Conservation (phyloP, 2,888 invertebrate species). For the Dasypogon diadema region DNA sequence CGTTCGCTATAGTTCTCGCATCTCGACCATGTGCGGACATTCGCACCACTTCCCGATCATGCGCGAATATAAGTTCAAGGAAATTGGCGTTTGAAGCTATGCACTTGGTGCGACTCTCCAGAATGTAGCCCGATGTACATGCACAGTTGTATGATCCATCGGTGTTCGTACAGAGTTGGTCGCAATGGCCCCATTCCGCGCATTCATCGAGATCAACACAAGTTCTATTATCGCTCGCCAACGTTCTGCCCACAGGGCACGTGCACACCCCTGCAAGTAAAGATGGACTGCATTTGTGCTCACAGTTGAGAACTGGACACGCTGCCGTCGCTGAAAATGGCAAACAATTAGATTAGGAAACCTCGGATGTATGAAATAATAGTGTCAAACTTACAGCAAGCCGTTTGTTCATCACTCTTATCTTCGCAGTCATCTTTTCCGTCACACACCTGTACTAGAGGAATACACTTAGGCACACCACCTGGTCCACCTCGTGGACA, state of each 20-base stretch:
- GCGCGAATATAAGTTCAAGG: constrained; percentile 77
- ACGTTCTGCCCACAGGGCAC: constrained; percentile 86
- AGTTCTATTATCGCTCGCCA: constrained; percentile 85
- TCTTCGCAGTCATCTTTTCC: constrained; percentile 92
- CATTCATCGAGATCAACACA: constrained; percentile 95
- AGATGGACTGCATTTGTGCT: constrained; percentile 91
- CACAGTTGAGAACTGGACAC: constrained; percentile 88
- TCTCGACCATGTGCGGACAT: constrained; percentile 78
- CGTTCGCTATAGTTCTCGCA: constrained; percentile 78
- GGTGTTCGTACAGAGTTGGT: constrained; percentile 92
- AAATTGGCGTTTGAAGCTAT: constrained; percentile 73
- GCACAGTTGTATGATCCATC: constrained; percentile 87
- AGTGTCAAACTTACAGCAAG: constrained; percentile 82
- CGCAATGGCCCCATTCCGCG: constrained; percentile 92
- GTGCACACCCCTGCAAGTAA: constrained; percentile 90
- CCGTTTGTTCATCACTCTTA: constrained; percentile 87
- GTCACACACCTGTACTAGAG: constrained; percentile 89
- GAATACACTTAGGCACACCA: constrained; percentile 87
- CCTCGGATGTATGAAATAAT: neutral
- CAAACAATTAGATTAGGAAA: constrained; percentile 17
- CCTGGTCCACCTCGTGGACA: constrained; percentile 83
- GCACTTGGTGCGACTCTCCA: constrained; percentile 75
- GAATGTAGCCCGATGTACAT: constrained; percentile 82
- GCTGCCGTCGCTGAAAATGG: constrained; percentile 77
- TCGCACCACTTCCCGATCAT: constrained; percentile 78